Evolutionary conservation across 2,113 vertebrate species (phyloP), one percentile per base, ranked within the genome.

Genomic region (Butastur rufipennis): DNA sequence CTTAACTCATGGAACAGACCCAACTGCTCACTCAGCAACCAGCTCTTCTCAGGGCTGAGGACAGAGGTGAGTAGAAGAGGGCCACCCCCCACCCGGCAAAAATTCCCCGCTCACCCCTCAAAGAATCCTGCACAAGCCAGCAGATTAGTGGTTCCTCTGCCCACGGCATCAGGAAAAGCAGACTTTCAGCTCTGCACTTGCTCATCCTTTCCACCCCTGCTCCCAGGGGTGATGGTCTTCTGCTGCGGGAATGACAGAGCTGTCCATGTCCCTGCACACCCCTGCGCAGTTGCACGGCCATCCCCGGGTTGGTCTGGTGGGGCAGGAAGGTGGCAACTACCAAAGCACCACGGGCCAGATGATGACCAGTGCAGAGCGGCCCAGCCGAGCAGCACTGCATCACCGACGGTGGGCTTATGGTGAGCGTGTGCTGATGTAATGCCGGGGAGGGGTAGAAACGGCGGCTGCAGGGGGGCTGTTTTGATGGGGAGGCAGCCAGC

Each of bases 371-470:
- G 3, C 36, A 16, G 36, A 11, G 53, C 52, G 29, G 61, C 13
- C 13, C 10, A 3, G 52, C 32, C 13, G 32, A 22, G 50, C 3
- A 1, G 21, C 71, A 11, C 27, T 3, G 12, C 45, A 2, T 14
- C 17, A 7, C 48, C 4, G 3, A 2, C 0, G 4, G 48, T 16
- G 15, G 66, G 81, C n/a, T 61, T 0, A 3, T 1, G 8, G 16
- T 6, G 18, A 48, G 45, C 5, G 4, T 18, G 75, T 14, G 75
- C 66, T 89, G 83, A 3, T 15, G 81, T 1, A 17, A 29, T 13
- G 40, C 12, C 7, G 11, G 63, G 17, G 29, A 34, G 14, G 53
- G 27, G 38, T 2, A n/a, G 65, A 7, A 32, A 27, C 29, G 8
- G 2, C 0, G 1, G 81, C 56, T 56, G 75, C 68, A 65, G 53